These are phyloP conservation scores for Drosophila mayri DNA, from an alignment of 1,140 invertebrate species.

Conservation along the genomic window DNA sequence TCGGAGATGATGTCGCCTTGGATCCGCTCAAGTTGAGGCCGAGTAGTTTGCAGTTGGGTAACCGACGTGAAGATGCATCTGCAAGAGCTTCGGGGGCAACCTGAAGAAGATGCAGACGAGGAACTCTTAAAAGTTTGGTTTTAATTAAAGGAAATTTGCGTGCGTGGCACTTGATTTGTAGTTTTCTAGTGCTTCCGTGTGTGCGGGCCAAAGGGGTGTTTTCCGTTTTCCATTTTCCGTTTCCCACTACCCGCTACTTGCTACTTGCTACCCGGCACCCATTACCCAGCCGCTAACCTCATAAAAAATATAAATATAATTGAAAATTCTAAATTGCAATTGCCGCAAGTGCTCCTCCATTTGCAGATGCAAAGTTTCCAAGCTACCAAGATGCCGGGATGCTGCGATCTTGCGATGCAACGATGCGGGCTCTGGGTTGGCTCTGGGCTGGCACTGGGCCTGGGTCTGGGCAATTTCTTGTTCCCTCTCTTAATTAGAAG, in stretches of 20 bases:
- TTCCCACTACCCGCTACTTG: background rate
- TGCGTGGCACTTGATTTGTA: slow-evolving; percentile 81
- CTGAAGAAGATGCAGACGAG: slow-evolving; percentile 33
- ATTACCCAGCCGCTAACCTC: slow-evolving; percentile 26
- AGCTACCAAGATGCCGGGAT: slow-evolving; percentile 43
- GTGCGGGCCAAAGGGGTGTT: slow-evolving; percentile 30
- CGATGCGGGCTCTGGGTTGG: slow-evolving; percentile 14
- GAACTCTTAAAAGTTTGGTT: slow-evolving; percentile 79
- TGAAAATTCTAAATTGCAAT: slow-evolving; percentile 81
- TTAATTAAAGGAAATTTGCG: slow-evolving; percentile 82
- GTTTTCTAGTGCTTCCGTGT: slow-evolving; percentile 65
- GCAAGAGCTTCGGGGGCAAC: slow-evolving; percentile 6
- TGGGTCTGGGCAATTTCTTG: slow-evolving; percentile 25
- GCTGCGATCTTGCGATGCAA: slow-evolving; percentile 16
- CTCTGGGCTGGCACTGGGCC: slow-evolving; percentile 14
- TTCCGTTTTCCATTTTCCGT: slow-evolving; percentile 3
- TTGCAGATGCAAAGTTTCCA: slow-evolving; percentile 56
- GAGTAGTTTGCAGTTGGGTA: slow-evolving; percentile 45
- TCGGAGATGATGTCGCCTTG: slow-evolving; percentile 50
- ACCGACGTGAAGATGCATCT: slow-evolving; percentile 42
- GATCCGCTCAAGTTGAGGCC: slow-evolving; percentile 36
- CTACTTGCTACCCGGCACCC: background rate
- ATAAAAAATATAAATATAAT: slow-evolving; percentile 76
- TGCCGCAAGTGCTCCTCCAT: slow-evolving; percentile 64
- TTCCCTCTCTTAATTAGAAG: slow-evolving; percentile 72